A percentile compares a stretch with the other conserved stretches of the same genome.
These are phyloP conservation scores for Caenorhabditis becei DNA, from an alignment of 2,888 invertebrate species.

Conservation along the genomic window DNA sequence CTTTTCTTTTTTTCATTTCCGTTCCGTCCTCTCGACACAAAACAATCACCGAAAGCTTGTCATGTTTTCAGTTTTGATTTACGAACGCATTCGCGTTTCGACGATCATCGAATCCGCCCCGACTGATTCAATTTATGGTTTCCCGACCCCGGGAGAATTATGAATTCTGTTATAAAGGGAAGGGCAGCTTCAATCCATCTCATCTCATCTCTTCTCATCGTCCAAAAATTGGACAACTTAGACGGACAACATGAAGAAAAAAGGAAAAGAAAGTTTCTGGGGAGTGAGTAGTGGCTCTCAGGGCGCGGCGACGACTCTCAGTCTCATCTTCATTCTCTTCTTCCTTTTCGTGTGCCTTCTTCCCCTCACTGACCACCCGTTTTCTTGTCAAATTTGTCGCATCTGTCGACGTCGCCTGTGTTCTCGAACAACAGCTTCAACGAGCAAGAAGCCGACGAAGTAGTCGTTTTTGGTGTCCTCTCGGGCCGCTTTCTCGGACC, in stretches of 20 bases:
- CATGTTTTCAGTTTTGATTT: constrained; percentile 26
- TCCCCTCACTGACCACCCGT: constrained; percentile 47
- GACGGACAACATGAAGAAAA: constrained; percentile 5
- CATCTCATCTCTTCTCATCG: constrained; percentile 25
- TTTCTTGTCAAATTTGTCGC: constrained; percentile 57
- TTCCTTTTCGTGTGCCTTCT: constrained; percentile 1
- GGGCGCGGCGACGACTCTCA: constrained; percentile 22
- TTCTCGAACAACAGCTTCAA: constrained; percentile 21
- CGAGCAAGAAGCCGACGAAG: constrained; percentile 6
- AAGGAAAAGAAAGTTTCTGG: constrained; percentile 18
- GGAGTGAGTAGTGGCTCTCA: constrained; percentile 24
- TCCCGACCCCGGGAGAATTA: constrained; percentile 2
- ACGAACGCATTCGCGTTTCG: not conserved
- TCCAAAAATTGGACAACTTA: constrained; percentile 39
- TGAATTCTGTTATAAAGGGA: constrained; percentile 23
- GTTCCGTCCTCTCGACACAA: not conserved
- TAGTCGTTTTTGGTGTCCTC: constrained; percentile 43
- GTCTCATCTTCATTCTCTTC: constrained; percentile 35
- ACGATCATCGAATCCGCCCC: not conserved
- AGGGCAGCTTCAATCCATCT: constrained; percentile 2
- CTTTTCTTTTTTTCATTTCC: constrained; percentile 1
- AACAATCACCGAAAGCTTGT: constrained; percentile 33
- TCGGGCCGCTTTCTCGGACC: constrained; percentile 4
- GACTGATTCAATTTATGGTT: constrained; percentile 17
- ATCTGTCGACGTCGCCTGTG: constrained; percentile 29